Evolutionary conservation across 2,888 invertebrate genomes (phyloP), one percentile per base, ranked within the genome.

Genomic region (Synergus umbraculus): DNA sequence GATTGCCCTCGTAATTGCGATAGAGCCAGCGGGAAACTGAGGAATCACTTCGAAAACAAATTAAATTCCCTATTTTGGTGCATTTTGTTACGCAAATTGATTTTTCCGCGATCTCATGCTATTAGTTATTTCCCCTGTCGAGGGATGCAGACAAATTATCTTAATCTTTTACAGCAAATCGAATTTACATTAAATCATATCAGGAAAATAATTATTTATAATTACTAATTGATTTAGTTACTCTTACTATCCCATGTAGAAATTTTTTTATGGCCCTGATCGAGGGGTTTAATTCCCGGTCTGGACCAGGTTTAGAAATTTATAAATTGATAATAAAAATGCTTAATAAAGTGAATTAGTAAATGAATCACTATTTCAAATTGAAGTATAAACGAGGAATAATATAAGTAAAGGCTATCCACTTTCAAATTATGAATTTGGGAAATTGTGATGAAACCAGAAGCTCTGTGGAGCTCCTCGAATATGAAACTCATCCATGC

Each of bases 41-140:
- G 73, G 37, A 73, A 73, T 73, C 54, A 54, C 49, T 49, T 37
- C 12, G n/a, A 41, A 67, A 73, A 73, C 73, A 73, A 73, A 73
- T 54, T 73, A n/a, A 73, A 54, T 54, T 54, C 37, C 37, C 37
- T 37, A 54, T 73, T 73, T 73, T 54, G n/a, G 73, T 29, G 54
- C 37, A 54, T 73, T 54, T 54, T n/a, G 37, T n/a, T 18, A 58
- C 37, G 41, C 73, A 73, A 73, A 73, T 73, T 73, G 73, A 29
- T 73, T 49, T 54, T n/a, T 15, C 54, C 37, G 13, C 73, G 49
- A 54, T 73, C 54, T 54, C 49, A 15, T n/a, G 37, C 37, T 37
- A 54, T 54, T 37, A 73, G 54, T 73, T 54, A 54, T 54, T 54
- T 73, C 54, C 54, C 46, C 3, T 49, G 12, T 9, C n/a, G 54